These are phyloP conservation scores for Trididemnum clinides DNA, from an alignment of 23 tunicate species.

Conservation along the genomic window DNA sequence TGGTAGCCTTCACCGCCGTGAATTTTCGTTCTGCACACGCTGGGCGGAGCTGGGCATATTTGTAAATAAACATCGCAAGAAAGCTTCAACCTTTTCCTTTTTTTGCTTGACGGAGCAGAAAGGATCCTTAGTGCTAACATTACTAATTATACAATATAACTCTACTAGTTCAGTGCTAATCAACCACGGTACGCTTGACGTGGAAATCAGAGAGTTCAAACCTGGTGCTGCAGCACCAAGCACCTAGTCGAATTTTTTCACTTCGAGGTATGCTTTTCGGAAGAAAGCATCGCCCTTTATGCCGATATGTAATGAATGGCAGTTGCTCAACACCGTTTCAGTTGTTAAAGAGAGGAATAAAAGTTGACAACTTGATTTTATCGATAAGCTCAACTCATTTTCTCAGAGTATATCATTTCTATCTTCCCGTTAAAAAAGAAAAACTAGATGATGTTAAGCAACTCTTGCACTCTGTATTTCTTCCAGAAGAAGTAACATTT, in stretches of 20 bases:
- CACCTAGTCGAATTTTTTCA: slow-evolving; percentile 16
- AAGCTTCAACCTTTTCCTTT: too few relatives aligned
- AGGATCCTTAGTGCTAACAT: too few relatives aligned
- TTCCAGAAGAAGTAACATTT: not conserved
- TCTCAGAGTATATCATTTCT: not conserved
- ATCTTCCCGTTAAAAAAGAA: slow-evolving; percentile 16
- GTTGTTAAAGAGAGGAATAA: slow-evolving; percentile 4
- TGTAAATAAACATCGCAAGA: too few relatives aligned
- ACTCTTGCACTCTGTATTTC: not conserved
- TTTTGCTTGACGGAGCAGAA: too few relatives aligned
- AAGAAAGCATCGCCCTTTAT: not conserved
- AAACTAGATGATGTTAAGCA: not conserved
- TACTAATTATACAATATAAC: too few relatives aligned
- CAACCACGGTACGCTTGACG: too few relatives aligned
- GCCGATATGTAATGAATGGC: slow-evolving; percentile 9
- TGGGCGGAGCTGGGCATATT: too few relatives aligned
- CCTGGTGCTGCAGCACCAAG: too few relatives aligned
- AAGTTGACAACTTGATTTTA: not conserved
- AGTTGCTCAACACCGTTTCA: not conserved
- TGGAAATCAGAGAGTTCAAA: too few relatives aligned
- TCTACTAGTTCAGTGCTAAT: too few relatives aligned
- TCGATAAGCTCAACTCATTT: not conserved
- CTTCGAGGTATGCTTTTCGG: slow-evolving; percentile 11
- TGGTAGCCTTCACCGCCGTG: too few relatives aligned
- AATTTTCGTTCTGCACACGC: too few relatives aligned